phyloP scores from a whole-genome alignment of 2,888 invertebrate species.

The Tromatobia lineatoria region DNA sequence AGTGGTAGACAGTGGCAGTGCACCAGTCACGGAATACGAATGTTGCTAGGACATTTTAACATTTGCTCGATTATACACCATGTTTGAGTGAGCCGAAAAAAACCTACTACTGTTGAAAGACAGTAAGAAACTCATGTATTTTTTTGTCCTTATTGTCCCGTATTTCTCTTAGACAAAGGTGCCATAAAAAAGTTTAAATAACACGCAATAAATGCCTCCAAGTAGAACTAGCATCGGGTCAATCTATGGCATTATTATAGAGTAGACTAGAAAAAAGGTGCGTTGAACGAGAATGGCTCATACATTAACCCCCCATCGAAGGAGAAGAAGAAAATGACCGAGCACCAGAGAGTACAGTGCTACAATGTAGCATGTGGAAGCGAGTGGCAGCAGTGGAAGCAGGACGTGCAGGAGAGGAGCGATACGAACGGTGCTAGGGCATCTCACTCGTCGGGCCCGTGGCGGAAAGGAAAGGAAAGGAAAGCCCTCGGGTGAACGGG shows the following conservation, averaged over 20 bases:
- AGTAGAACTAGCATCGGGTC: no score
- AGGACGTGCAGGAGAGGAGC: constrained; percentile 52
- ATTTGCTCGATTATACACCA: no score
- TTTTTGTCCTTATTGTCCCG: no score
- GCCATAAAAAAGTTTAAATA: no score
- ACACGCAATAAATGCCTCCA: no score
- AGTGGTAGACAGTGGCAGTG: constrained; percentile 46
- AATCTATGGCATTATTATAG: no score
- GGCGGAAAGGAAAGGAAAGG: constrained; percentile 74
- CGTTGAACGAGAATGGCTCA: neutral
- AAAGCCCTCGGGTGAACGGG: constrained; percentile 74
- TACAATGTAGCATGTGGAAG: neutral
- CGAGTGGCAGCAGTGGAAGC: constrained; percentile 8
- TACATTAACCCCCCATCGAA: neutral
- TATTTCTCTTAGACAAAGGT: no score
- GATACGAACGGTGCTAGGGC: constrained; percentile 52
- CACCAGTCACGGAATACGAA: constrained; percentile 50
- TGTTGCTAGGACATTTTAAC: constrained; percentile 49
- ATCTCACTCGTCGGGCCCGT: constrained; percentile 69
- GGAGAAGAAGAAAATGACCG: constrained; percentile 16
- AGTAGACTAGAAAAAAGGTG: neutral
- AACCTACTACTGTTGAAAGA: no score
- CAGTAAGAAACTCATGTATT: no score
- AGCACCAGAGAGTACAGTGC: neutral
- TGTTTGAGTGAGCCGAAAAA: neutral